A percentile compares a stretch with the other conserved stretches of the same genome.
These are phyloP conservation scores for Myoxocephalus aenaeus DNA, from an alignment of 2,797 vertebrate genomes.

Conservation along the genomic window DNA sequence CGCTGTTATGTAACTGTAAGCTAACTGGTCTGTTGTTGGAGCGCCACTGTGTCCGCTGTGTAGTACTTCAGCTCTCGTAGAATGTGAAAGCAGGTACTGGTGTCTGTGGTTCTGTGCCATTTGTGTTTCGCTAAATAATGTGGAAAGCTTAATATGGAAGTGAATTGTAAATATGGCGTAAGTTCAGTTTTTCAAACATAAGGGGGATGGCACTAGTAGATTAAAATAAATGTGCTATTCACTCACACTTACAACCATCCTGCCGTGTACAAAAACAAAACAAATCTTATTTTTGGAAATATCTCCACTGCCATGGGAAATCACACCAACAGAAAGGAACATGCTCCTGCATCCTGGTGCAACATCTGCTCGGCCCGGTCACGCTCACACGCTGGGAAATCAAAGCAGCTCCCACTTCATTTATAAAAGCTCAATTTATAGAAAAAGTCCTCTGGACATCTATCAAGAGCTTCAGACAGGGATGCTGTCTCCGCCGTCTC, in stretches of 20 bases:
- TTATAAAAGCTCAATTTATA: constrained; percentile 67
- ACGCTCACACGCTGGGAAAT: constrained; percentile 52
- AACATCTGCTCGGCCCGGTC: constrained; percentile 64
- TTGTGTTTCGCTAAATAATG: neutral
- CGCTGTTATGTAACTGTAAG: constrained; percentile 1
- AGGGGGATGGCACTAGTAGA: neutral
- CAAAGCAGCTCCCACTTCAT: constrained; percentile 68
- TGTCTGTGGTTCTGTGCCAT: neutral
- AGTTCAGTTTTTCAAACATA: constrained; percentile 12
- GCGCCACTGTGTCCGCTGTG: neutral
- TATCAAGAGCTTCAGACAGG: constrained; percentile 9
- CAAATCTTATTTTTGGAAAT: neutral
- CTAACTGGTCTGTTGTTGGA: neutral
- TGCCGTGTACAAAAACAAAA: neutral
- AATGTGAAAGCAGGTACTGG: neutral
- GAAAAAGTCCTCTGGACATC: constrained; percentile 32
- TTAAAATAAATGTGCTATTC: neutral
- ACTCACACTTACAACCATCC: neutral
- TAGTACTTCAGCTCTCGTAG: neutral
- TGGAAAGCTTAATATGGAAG: neutral
- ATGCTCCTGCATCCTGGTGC: neutral
- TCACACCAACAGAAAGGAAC: neutral
- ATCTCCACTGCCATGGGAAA: neutral
- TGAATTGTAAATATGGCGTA: constrained; percentile 5
- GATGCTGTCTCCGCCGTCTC: constrained; percentile 3